Evolutionary conservation across 2,888 invertebrate genomes (phyloP), one percentile per base, ranked within the genome.

Genomic region (Cantharis rustica): DNA sequence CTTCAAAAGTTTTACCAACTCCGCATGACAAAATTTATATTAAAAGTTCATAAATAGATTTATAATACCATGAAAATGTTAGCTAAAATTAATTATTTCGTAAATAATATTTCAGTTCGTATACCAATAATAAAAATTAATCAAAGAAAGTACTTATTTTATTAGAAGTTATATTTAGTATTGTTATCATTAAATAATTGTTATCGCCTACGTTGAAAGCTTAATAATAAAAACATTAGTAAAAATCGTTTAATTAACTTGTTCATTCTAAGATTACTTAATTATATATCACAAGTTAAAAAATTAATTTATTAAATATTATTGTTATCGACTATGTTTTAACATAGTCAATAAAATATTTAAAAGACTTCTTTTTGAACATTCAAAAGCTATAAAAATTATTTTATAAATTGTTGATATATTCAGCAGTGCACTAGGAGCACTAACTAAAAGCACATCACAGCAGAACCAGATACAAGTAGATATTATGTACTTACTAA

Each of bases 401-500:
- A 4, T 7, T 47, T n/a, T 47, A 13, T 13, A 7, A 7, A 47
- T 47, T 47, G 7, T 47, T 47, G 47, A 47, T 47, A n/a, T 47
- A 47, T 47, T 47, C 47, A 47, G 47, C 47, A 27, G 47, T 72
- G 75, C 75, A 73, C 73, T 75, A 75, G 61, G 13, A 75, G 75
- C 74, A 71, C 71, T 76, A 78, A 76, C 76, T 74, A 85, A 89
- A 88, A 86, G 86, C 87, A 86, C 86, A 87, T 86, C 85, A 86
- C 86, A 87, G 85, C 86, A 85, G 83, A 83, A 86, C 86, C 86
- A 86, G 86, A 82, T 81, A 75, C 71, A 75, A 77, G 76, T 79
- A 75, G 76, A 77, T 71, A 47, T 47, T 47, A 86, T 88, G 90
- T 96, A 97, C 97, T 97, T 97, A 97, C 97, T 94, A 97, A 95